Evolutionary conservation across 2,113 vertebrate genomes (phyloP), one percentile per base, ranked within the genome.

Genomic region (Datnioides undecimradiatus): DNA sequence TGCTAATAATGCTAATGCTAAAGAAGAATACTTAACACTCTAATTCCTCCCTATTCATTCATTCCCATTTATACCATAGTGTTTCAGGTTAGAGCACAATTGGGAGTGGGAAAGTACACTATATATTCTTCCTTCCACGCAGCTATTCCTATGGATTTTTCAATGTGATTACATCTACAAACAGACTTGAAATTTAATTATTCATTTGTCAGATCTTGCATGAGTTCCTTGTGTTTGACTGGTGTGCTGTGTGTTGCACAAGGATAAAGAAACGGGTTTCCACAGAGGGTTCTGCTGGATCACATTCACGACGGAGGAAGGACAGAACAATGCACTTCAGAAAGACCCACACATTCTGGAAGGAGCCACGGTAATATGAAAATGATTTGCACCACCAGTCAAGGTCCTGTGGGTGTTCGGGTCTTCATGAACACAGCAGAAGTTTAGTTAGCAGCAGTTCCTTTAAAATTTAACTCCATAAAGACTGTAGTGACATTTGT

Each of bases 191-290:
- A n/a, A n/a, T n/a, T n/a, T n/a, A n/a, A n/a, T n/a, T n/a, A n/a
- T n/a, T n/a, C n/a, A n/a, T n/a, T n/a, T 54, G 10, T 6, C 54
- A 36, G 12, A 5, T 27, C 2, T 51, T 74, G 9, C 49, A 3
- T 6, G 14, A 25, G 5, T 60, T 17, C 2, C n/a, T 33, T 34
- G 31, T 40, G 27, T 40, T n/a, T 48, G 1, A 54, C 16, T 71
- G 5, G 5, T 64, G 16, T 49, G 4, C 21, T 63, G 6, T 72
- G 8, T 80, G 27, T 76, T 58, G 2, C 65, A 9, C 59, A 87
- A 99, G 98, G 90, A 98, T 85, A 95, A 76, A 93, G 91, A 95
- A 1, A 98, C 96, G 0, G 98, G 98, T 27, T 99, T 99, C 92
- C 97, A 99, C 78, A 93, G 1, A 92, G 96, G 97, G 5, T 94